Base-by-base conservation (phyloP, 2,797 vertebrate species). In the Falco columbarius region DNA sequence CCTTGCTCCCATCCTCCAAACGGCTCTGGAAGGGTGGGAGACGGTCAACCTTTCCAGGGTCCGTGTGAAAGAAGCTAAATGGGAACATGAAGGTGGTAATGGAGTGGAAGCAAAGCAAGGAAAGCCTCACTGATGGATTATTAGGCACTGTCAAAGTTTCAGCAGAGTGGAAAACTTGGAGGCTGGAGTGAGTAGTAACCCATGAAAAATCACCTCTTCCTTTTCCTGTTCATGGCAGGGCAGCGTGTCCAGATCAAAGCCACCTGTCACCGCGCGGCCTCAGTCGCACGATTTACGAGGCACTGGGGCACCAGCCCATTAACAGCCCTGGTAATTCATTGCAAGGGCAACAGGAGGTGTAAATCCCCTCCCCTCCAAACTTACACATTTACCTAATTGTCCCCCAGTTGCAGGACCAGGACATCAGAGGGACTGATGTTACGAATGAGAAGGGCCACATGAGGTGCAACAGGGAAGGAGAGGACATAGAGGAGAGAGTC, bases 181-280 rank as follows among this genome's bases (percentile, higher is more conserved):
- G 97, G 96, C 95, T 92, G 97, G 92, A 96, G 97, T 86, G 95
- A 97, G 96, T 95, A 97, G 97, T 97, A 98, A 98, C 97, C 98
- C 98, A 98, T 99, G 98, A 98, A 98, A 98, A 98, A 97, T 97
- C 97, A 95, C 93, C 95, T 96, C 97, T 98, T 98, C 98, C 98
- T 97, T 97, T 98, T 98, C 98, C 97, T 98, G 97, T 98, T 95
- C 91, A 76, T 95, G 95, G 97, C 96, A 97, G 98, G 98, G 97
- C 97, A 97, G 98, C 97, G 97, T 98, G 93, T 97, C 97, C 95
- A 97, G 98, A 99, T 99, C 98, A 99, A 98, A 98, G 98, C 24
- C 36, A 1, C 85, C 88, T 89, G 42, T 98, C 98, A 44, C 54
- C 5, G 65, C 93, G 92, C 38, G 1, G 95, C 96, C 97, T 73